Base-by-base conservation (phyloP, 2,888 invertebrate genomes). In the Chrysotoxum bicinctum region DNA sequence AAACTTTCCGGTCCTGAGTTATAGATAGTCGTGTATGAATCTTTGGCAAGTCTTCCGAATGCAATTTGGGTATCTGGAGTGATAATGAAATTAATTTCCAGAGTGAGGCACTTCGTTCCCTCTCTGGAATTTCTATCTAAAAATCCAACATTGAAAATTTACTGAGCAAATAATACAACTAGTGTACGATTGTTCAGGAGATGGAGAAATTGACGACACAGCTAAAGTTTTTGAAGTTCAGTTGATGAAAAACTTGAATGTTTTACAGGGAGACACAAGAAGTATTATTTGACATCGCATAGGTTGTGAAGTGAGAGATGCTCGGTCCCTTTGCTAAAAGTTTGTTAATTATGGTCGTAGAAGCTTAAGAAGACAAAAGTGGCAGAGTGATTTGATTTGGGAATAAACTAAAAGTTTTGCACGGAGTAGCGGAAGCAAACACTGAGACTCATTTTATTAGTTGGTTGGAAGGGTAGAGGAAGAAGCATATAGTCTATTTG, bases 1-100 rank as follows among this genome's bases (percentile, higher is more conserved):
- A 54, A 58, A 58, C 58, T 58, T 58, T 58, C 3, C 1, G 58
- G 9, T 54, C 14, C 26, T 26, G 3, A 4, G 16, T 32, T 32
- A 45, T 8, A 9, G 1, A 2, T 16, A 0, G 1, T 40, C 40
- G n/a, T 35, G 12, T 35, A 40, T 16, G 5, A 10, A 54, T 19
- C 12, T 35, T 30, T 32, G 12, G 37, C 3, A 19, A 60, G 23
- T 26, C n/a, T 40, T n/a, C 14, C n/a, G 40, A 23, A 60, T 60
- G 37, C 26, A 60, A 60, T 60, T 60, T 37, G 23, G 2, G 23
- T 23, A 40, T 60, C 16, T 14, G 21, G 23, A 60, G 26, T 26
- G 60, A 60, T 40, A 60, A 60, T 60, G n/a, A 60, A 60, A 60
- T 60, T 14, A 60, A 60, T 40, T 60, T 60, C 16, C 14, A 37